Base-by-base conservation (phyloP, 2,888 invertebrate species). In the Drosophila conformis region DNA sequence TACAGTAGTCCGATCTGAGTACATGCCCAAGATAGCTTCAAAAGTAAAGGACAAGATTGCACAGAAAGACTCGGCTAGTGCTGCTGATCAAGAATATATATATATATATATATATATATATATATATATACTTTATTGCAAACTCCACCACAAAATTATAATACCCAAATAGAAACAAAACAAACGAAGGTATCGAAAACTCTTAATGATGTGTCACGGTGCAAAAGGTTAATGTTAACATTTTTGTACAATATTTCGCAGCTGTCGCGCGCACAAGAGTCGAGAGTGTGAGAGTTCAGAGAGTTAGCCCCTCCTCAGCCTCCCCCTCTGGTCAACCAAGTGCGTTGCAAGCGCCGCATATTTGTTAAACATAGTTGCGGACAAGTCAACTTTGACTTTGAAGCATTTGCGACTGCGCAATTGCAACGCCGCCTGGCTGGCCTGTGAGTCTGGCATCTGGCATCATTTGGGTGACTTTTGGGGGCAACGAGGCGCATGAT, bases 371-470 rank as follows among this genome's bases (percentile, higher is more conserved):
- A 56, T 38, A 8, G 56, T 27, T 38, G 38, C 56, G 38, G 56
- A 56, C 66, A 74, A 74, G 40, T 73, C 74, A 74, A 73, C 74
- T 73, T 58, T 61, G 73, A 62, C 75, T 73, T 54, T 51, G 62
- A 27, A 61, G 65, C 80, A 57, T 76, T 82, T 80, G 83, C 79
- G 79, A 68, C 83, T 80, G 83, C 83, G 79, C 82, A 65, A 60
- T 56, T 36, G 57, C 59, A 42, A 15, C 31, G 33, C 18, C 25
- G 42, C 25, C 38, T 38, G 29, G 6, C 15, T 46, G 25, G 25
- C 46, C 25, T 25, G 15, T 6, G 40, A 62, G 27, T 51, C 40
- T 42, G 18, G 51, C 46, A 46, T 25, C 38, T 18, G 38, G n/a
- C 53, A 35, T 38, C 66, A 40, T 21, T 21, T n/a, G 13, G 21